Evolutionary conservation across 2,113 vertebrate species (phyloP).

Genomic region (Amphiprion percula): DNA sequence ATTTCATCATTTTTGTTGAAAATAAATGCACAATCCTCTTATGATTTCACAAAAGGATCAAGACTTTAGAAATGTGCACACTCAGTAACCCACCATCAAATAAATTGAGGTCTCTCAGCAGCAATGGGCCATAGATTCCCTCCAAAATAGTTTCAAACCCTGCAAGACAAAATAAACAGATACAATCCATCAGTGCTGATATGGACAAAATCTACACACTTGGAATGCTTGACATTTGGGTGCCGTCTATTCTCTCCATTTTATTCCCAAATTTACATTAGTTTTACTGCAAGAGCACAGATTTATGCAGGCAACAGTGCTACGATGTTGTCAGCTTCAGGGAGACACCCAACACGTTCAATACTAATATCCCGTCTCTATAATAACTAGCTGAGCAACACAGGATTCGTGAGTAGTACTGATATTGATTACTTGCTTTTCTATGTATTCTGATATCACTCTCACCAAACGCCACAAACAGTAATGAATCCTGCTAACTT

Average conservation of each 20-base stretch:
- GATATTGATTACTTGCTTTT: too few relatives aligned
- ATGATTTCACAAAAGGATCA: neutral
- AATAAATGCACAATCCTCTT: neutral
- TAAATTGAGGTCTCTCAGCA: constrained; percentile 98
- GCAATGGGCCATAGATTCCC: constrained; percentile 97
- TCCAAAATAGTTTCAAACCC: constrained; percentile 99
- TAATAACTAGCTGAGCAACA: too few relatives aligned
- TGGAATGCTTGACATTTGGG: neutral
- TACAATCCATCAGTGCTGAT: constrained; percentile 1
- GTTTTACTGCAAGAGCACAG: neutral
- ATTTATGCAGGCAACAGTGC: too few relatives aligned
- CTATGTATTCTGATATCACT: neutral
- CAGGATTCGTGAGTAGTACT: too few relatives aligned
- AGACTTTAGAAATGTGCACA: neutral
- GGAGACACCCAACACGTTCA: neutral
- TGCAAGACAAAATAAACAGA: constrained; percentile 77
- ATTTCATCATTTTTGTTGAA: neutral
- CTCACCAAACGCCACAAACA: neutral
- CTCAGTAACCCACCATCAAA: constrained; percentile 92
- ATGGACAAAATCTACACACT: neutral
- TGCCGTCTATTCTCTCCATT: neutral
- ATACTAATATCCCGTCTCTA: too few relatives aligned
- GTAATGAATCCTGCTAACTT: neutral
- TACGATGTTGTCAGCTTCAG: neutral
- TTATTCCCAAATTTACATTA: neutral